phyloP scores from a whole-genome alignment of 2,113 vertebrate species.

The Theristicus caerulescens region DNA sequence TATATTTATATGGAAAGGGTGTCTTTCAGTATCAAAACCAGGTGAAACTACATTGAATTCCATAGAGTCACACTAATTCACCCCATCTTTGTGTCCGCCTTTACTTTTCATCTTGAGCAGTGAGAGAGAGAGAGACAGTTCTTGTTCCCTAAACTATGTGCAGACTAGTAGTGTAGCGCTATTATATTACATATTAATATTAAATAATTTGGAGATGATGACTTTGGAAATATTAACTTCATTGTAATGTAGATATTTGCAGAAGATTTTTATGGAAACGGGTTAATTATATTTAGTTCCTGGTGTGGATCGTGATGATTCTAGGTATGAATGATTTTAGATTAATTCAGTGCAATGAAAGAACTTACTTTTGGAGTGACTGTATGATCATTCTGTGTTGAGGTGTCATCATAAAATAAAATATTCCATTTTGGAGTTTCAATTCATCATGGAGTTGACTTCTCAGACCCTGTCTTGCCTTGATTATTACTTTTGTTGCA shows the following conservation, averaged over 20 bases:
- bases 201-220: not conserved
- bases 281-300: not conserved
- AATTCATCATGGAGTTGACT: not conserved
- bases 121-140: not conserved
- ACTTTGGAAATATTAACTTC: not conserved
- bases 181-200: not conserved
- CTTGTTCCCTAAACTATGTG: not conserved
- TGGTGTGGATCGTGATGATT: not conserved
- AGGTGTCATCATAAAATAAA: not conserved
- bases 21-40: not conserved
- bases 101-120: not conserved
- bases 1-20: not conserved
- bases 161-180: not conserved
- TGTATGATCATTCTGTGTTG: not conserved
- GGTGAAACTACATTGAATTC: slow-evolving; percentile 4
- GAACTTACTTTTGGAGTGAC: not conserved
- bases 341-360: not conserved
- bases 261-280: not conserved
- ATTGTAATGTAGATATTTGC: not conserved
- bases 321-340: not conserved
- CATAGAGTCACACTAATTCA: not conserved
- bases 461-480: not conserved
- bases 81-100: not conserved
- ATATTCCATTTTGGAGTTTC: not conserved
- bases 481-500: not conserved